Evolutionary conservation across 2,888 invertebrate species (phyloP).

Genomic region (Caenorhabditis sinica): DNA sequence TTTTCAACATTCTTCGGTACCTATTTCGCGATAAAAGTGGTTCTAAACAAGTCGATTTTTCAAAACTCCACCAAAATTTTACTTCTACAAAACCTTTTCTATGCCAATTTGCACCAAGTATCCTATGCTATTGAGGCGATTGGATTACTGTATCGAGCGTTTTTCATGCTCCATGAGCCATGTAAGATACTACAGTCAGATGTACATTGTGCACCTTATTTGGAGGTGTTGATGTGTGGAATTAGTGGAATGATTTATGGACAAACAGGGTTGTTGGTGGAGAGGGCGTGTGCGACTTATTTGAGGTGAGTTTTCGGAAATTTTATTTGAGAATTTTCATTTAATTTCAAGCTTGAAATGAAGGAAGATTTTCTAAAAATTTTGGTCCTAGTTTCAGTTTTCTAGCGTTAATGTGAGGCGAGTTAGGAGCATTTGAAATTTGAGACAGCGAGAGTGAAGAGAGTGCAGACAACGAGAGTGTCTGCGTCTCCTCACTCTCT

Average conservation of each 20-base stretch:
- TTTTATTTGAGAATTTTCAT: too few species aligned
- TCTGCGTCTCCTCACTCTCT: too few species aligned
- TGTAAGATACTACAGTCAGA: constrained; percentile 12
- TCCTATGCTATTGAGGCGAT: constrained; percentile 20
- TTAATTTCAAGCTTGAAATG: too few species aligned
- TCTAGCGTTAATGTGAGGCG: too few species aligned
- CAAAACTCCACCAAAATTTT: constrained; percentile 25
- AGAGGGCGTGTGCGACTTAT: constrained; percentile 14
- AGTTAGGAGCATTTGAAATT: too few species aligned
- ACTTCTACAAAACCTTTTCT: constrained; percentile 17
- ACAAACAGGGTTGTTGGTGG: constrained; percentile 14
- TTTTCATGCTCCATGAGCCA: constrained; percentile 15
- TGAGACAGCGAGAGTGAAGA: too few species aligned
- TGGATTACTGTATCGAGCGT: not conserved
- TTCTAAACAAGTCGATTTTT: constrained; percentile 6
- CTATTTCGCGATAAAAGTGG: constrained; percentile 5
- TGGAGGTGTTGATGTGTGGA: constrained; percentile 9
- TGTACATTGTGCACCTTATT: constrained; percentile 16
- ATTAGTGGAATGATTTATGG: constrained; percentile 27
- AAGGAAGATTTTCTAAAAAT: too few species aligned
- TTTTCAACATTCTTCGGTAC: constrained; percentile 7
- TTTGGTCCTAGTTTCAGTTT: too few species aligned
- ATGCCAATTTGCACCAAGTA: constrained; percentile 24
- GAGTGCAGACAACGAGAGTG: too few species aligned
- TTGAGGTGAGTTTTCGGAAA: not conserved